Base-by-base conservation (phyloP, 2,113 vertebrate species). In the Felis chaus region DNA sequence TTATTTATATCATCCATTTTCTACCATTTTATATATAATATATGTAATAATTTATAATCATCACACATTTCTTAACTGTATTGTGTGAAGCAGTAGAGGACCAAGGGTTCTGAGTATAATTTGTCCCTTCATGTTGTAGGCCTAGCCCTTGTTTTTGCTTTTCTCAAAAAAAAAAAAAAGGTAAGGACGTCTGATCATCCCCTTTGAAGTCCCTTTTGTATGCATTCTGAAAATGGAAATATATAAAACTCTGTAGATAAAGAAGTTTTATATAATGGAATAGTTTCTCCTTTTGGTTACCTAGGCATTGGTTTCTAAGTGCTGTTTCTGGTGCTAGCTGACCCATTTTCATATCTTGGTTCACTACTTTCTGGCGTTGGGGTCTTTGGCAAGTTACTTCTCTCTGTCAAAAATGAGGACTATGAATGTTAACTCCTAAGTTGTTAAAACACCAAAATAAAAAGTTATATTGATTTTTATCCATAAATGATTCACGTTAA, bases 91-190 rank as follows among this genome's bases (percentile, higher is more conserved):
- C 29, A 36, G 48, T 66, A 63, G 31, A 92, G 21, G 25, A n/a
- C 41, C 53, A 25, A 68, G 36, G 16, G 7, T 74, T 18, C 57
- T 82, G 18, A 18, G 41, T 45, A 14, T 18, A 25, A 4, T 66
- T 68, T 88, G 4, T 93, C 55, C 61, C 57, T 94, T 83, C 45
- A 81, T 13, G 3, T 55, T 78, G 13, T 33, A 63, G 31, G 50
- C 50, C n/a, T 81, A 57, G 31, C 10, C 18, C 8, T 84, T 84
- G 36, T 7, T 16, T 89, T 94, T 83, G 27, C 68, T 92, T 94
- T 84, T 41, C 73, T 97, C 21, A n/a, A 92, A 50, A 86, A 86
- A 69, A 63, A 74, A 69, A 86, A 86, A 69, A 63, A 74, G 65
- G 9, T 29, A 33, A 73, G 23, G 74, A 27, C 78, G 7, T 61